Evolutionary conservation across 1,140 invertebrate species (phyloP), one percentile per base, ranked within the genome.

Genomic region (Lepidostoma basale): DNA sequence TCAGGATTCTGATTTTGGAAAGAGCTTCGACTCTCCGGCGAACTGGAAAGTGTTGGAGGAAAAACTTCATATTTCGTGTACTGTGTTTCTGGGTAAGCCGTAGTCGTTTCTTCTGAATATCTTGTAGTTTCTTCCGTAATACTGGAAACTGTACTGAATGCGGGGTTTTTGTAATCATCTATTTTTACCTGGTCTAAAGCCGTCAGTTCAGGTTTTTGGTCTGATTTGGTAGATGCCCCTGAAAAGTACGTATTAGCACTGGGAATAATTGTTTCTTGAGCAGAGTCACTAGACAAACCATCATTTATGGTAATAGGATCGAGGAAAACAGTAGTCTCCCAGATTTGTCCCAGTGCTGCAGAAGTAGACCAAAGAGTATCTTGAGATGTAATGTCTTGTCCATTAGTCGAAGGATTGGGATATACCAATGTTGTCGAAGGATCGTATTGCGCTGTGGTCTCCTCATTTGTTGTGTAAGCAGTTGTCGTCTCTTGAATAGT

Each of bases 271-370:
- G 63, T 69, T 63, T 73, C 71, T 25, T 10, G 25, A 16, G 28
- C 60, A 0, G 23, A 4, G 45, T 68, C 68, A 18, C 42, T 64
- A 5, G 60, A 87, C 47, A 88, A 78, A 9, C 84, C 89, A 69
- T 87, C 88, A 74, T 92, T 92, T 18, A 92, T 86, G 18, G 85
- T 86, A 40, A 88, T 84, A 0, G 90, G 90, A 78, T 92, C 88
- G 2, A 91, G 79, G 52, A 84, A 85, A n/a, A 88, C 83, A 0
- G 88, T 87, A 12, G 84, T 88, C 68, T 88, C 85, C 88, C 88
- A 89, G 59, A 78, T 78, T 63, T 79, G 68, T 33, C 68, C 71
- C 18, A 73, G 28, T 28, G 68, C 71, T 54, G 62, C 33, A 33
- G 71, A 73, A 12, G 68, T 73, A 3, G 71, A 73, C 71, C 71